Evolutionary conservation across 1,140 invertebrate genomes (phyloP).

Genomic region (Sitophilus oryzae): DNA sequence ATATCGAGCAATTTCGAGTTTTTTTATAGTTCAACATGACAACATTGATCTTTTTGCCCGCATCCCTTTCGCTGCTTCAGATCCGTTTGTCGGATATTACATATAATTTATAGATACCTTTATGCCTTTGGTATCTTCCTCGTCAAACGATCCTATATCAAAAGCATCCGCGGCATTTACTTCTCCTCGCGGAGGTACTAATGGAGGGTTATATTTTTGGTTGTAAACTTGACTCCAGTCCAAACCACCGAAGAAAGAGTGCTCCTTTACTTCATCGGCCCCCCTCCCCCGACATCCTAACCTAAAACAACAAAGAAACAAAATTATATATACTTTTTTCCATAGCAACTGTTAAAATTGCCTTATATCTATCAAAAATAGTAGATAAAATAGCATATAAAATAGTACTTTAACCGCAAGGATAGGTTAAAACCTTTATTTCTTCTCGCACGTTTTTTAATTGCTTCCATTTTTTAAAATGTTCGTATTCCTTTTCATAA

Average conservation of each 20-base stretch:
- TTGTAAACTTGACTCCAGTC: conserved; percentile 99
- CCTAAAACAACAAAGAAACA: conserved; percentile 51
- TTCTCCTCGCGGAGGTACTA: conserved; percentile 96
- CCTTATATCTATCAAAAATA: too few species aligned
- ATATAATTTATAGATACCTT: conserved; percentile 58
- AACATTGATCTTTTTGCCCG: conserved; percentile 2
- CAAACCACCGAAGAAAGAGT: conserved; percentile 93
- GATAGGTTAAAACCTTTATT: too few species aligned
- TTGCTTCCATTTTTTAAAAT: too few species aligned
- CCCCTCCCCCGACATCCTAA: conserved; percentile 37
- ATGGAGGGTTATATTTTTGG: conserved; percentile 95
- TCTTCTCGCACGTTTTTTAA: too few species aligned
- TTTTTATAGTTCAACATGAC: neutral
- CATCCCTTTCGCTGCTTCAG: too few species aligned
- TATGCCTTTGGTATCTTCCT: conserved; percentile 99
- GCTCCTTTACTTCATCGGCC: conserved; percentile 93
- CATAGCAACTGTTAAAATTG: too few species aligned
- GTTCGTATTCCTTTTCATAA: too few species aligned
- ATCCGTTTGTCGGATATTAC: neutral
- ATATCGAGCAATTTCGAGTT: too few species aligned
- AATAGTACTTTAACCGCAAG: too few species aligned
- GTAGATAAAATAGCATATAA: too few species aligned
- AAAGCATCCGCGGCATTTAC: conserved; percentile 99
- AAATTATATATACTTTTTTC: too few species aligned
- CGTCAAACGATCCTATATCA: conserved; percentile 99